These are phyloP conservation scores for Drosophila ficusphila DNA, from an alignment of 1,140 invertebrate genomes.

Conservation along the genomic window DNA sequence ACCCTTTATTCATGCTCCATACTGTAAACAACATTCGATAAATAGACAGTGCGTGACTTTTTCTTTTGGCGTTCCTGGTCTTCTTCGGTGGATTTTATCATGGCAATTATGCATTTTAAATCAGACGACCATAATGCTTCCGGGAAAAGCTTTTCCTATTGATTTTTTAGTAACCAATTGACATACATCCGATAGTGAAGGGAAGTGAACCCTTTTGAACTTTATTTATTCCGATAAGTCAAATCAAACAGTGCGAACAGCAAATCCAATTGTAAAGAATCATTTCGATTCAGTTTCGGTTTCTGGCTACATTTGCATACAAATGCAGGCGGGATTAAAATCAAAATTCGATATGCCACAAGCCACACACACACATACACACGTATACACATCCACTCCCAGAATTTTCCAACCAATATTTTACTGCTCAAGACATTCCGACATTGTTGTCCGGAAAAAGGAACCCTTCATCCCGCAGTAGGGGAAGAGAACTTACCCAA, in stretches of 20 bases:
- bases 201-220: conserved; percentile 16
- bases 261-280: conserved; percentile 50
- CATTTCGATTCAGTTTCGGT: conserved; percentile 29
- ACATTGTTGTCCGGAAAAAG: conserved; percentile 29
- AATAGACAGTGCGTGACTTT: conserved; percentile 63
- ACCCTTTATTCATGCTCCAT: background rate
- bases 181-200: conserved; percentile 40
- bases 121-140: conserved; percentile 53
- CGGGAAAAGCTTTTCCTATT: conserved; percentile 61
- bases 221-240: conserved; percentile 49
- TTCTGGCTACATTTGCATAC: conserved; percentile 49
- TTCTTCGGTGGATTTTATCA: conserved; percentile 17
- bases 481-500: conserved; percentile 36
- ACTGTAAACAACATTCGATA: conserved; percentile 1
- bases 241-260: conserved; percentile 33
- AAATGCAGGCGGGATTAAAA: conserved; percentile 47
- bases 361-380: conserved; percentile 12
- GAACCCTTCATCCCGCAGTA: background rate
- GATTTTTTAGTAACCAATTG: conserved; percentile 60
- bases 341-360: conserved; percentile 44
- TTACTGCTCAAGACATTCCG: conserved; percentile 33
- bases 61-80: background rate
- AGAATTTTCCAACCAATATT: conserved; percentile 42
- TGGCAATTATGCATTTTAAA: conserved; percentile 72
- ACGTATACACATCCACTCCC: conserved; percentile 6